These are phyloP conservation scores for Trisateles emortualis DNA, from an alignment of 2,888 invertebrate species.

Conservation along the genomic window DNA sequence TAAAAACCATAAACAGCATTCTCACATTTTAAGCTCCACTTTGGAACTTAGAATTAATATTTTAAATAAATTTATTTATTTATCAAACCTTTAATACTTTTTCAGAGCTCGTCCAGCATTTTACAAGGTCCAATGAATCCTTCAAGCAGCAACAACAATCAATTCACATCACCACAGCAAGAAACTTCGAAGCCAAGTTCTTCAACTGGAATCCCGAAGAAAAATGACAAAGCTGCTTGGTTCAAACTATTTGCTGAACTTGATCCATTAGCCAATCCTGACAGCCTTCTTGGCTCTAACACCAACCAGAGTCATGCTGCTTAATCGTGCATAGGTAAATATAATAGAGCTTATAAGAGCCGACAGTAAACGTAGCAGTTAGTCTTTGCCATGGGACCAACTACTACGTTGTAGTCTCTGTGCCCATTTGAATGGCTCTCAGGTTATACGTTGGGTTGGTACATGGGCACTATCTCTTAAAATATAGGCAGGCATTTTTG, in stretches of 20 bases:
- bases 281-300: constrained; percentile 81
- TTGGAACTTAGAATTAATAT: neutral
- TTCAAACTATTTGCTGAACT: constrained; percentile 97
- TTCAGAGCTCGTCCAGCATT: constrained; percentile 64
- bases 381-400: too few relatives aligned
- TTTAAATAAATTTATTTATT: neutral
- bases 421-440: too few relatives aligned
- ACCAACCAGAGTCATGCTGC: constrained; percentile 84
- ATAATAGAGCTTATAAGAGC: neutral
- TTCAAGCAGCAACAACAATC: constrained; percentile 44
- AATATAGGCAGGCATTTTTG: too few relatives aligned
- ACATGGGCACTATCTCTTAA: too few relatives aligned
- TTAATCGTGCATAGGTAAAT: constrained; percentile 57
- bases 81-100: constrained; percentile 14
- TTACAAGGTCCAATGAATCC: constrained; percentile 62
- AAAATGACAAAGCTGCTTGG: constrained; percentile 90
- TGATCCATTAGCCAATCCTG: constrained; percentile 96
- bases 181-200: constrained; percentile 47
- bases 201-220: constrained; percentile 72
- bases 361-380: too few relatives aligned
- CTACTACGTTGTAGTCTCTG: too few relatives aligned
- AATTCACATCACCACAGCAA: constrained; percentile 34
- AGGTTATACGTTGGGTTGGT: too few relatives aligned
- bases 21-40: too few relatives aligned
- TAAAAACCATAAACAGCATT: too few relatives aligned